phyloP scores from a whole-genome alignment of 2,888 invertebrate genomes.

The Euclidia mi region DNA sequence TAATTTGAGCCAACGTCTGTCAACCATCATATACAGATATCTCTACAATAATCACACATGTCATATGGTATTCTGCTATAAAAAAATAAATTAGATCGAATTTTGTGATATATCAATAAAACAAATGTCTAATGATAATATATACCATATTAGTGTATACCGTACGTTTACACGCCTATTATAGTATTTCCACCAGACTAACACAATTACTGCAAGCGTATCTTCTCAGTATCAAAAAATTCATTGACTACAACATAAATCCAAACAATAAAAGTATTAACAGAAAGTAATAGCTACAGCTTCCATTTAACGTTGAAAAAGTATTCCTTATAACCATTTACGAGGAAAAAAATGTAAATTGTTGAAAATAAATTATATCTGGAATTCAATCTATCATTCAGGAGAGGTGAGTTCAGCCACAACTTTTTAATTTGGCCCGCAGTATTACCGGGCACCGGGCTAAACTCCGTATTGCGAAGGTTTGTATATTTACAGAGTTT shows the following conservation, averaged over 20 bases:
- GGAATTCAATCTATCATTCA: slow-evolving; percentile 49
- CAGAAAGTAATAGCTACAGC: slow-evolving; percentile 2
- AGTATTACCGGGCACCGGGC: slow-evolving; percentile 20
- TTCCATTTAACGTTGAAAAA: slow-evolving; percentile 13
- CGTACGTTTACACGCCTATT: no score
- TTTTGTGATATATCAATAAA: no score
- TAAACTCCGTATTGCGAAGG: not conserved
- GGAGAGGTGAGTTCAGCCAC: slow-evolving; percentile 21
- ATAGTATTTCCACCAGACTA: no score
- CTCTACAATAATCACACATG: no score
- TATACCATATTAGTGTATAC: no score
- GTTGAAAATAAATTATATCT: slow-evolving; percentile 38
- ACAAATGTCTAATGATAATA: no score
- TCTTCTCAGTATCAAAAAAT: not conserved
- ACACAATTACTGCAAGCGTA: no score
- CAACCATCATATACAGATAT: no score
- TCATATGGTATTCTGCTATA: no score
- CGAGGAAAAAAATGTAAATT: slow-evolving; percentile 20
- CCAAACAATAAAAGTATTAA: slow-evolving; percentile 7
- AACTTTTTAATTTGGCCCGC: slow-evolving; percentile 63
- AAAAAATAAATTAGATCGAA: no score
- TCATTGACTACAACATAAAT: not conserved
- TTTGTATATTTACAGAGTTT: slow-evolving; percentile 4
- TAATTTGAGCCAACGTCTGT: no score
- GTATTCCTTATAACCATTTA: slow-evolving; percentile 13